A percentile compares a stretch with the other conserved stretches of the same genome.
phyloP scores from a whole-genome alignment of 2,797 vertebrate species.

The Halcyon smyrnensis region DNA sequence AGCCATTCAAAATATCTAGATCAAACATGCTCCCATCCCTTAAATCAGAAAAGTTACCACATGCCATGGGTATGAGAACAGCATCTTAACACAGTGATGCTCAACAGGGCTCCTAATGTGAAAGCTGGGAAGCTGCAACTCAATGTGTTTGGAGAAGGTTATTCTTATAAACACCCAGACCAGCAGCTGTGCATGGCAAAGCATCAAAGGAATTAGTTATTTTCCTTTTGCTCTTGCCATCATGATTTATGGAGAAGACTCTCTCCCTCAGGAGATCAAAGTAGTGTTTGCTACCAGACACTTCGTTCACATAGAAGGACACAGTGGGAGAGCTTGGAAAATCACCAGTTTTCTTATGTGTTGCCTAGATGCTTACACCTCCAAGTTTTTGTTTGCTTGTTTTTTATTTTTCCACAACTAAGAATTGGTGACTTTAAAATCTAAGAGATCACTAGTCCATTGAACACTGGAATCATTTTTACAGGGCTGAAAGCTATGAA shows the following conservation, averaged over 20 bases:
- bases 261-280: neutral
- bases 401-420: neutral
- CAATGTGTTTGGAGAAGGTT: accelerated
- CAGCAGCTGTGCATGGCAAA: neutral
- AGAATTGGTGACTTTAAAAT: neutral
- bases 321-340: neutral
- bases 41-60: neutral
- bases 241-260: neutral
- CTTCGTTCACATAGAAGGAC: neutral
- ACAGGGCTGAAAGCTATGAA: neutral
- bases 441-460: neutral
- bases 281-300: neutral
- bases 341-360: neutral
- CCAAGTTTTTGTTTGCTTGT: neutral
- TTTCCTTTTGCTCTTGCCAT: neutral
- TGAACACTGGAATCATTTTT: neutral
- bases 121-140: neutral
- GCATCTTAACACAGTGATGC: neutral
- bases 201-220: neutral
- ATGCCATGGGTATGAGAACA: accelerated
- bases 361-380: neutral
- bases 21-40: neutral
- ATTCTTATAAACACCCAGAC: neutral
- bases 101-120: neutral
- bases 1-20: neutral